Evolutionary conservation across 2,888 invertebrate species (phyloP), one percentile per base, ranked within the genome.

Genomic region (Scaptomyza tumidula): DNA sequence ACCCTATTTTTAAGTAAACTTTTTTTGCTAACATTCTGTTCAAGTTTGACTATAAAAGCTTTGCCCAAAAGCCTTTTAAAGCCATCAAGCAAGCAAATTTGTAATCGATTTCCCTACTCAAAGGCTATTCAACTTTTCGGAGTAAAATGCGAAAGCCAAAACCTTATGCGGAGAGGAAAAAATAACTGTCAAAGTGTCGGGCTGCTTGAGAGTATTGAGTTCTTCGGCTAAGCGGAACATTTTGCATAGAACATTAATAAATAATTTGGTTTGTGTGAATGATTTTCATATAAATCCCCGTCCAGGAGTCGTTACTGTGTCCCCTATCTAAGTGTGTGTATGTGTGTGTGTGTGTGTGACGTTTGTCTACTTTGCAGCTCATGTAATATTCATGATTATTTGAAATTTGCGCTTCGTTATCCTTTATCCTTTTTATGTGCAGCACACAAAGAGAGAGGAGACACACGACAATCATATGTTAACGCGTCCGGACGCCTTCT

Each of bases 301-400:
- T 54, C 77, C 64, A 82, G 62, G 29, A 54, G 45, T 57, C 54
- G 44, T 54, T 63, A 69, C 33, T 16, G 48, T 45, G 10, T 31
- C 24, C 24, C 16, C 39, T 43, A n/a, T 71, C 71, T 65, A 46
- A 57, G 46, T 39, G 61, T 55, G 33, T 31, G 41, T 33, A 9
- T 44, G n/a, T 35, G 50, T 85, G 78, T 71, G 61, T 35, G n/a
- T 35, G 54, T 85, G 78, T 71, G 61, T 60, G 71, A 67, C 82
- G 79, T 73, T 88, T 86, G 88, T 84, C 82, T 83, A 85, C 78
- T 83, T 66, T 73, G 84, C 84, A 78, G 85, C 85, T 88, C 84
- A 85, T 85, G 89, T 85, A 84, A 85, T 88, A 88, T 85, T 85
- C 85, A 85, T 85, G 85, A 88, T 88, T 88, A 88, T 85, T 88